phyloP scores from a whole-genome alignment of 2,113 vertebrate species.

The Perca schrenkii region DNA sequence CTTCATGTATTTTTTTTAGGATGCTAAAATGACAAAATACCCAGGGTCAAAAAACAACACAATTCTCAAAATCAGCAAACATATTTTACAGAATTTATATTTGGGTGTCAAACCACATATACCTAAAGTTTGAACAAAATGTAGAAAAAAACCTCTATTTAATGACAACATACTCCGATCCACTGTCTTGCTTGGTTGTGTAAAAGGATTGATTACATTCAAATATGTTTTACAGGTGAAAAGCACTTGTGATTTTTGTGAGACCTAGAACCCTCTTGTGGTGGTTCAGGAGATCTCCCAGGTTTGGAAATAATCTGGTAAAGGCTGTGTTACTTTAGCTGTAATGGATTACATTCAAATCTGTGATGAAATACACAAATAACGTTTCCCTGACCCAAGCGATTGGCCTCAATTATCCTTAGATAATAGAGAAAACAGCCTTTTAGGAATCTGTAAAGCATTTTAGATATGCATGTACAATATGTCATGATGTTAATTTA shows the following conservation, averaged over 20 bases:
- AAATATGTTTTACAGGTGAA: slow-evolving; percentile 21
- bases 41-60: too few relatives aligned
- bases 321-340: neutral
- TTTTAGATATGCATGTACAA: neutral
- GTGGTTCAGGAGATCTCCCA: slow-evolving; percentile 47
- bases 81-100: too few relatives aligned
- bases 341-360: neutral
- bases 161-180: neutral
- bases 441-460: neutral
- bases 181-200: neutral
- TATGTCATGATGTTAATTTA: neutral
- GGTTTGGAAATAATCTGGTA: neutral
- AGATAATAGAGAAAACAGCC: neutral
- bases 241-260: slow-evolving; percentile 30
- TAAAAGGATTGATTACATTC: neutral
- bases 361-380: neutral
- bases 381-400: neutral
- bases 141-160: too few relatives aligned
- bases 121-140: too few relatives aligned
- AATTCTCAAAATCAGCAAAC: too few relatives aligned
- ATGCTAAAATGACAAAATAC: too few relatives aligned
- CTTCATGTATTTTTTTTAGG: too few relatives aligned
- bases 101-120: too few relatives aligned
- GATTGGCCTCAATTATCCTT: neutral
- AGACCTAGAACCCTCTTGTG: slow-evolving; percentile 55